These are phyloP conservation scores for Falco novaeseelandiae DNA, from an alignment of 2,797 vertebrate species.

Conservation along the genomic window DNA sequence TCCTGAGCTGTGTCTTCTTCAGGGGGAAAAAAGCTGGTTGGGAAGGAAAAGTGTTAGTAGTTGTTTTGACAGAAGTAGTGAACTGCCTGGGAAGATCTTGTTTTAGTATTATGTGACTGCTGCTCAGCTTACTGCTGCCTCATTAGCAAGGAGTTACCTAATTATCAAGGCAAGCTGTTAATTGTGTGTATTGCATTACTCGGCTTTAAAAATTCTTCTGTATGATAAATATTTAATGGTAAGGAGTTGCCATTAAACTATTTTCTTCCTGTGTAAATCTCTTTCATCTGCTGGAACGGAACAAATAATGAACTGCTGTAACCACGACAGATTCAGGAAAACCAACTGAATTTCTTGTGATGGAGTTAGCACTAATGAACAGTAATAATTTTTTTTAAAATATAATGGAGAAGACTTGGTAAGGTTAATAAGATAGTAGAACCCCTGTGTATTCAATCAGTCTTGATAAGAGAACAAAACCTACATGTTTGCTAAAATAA, in stretches of 20 bases:
- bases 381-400: not conserved
- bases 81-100: constrained; percentile 21
- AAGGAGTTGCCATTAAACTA: not conserved
- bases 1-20: not conserved
- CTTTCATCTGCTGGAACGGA: not conserved
- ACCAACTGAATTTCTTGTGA: not conserved
- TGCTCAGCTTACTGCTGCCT: constrained; percentile 49
- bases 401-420: not conserved
- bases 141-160: constrained; percentile 55
- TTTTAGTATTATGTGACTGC: not conserved
- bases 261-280: not conserved
- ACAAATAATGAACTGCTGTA: not conserved
- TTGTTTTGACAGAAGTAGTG: not conserved
- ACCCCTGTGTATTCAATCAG: not conserved
- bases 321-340: not conserved
- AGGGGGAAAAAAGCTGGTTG: fast-evolving
- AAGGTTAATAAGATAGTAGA: constrained; percentile 58
- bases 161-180: constrained; percentile 56
- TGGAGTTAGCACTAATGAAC: constrained; percentile 31
- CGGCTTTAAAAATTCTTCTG: constrained; percentile 28
- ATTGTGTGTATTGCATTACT: constrained; percentile 30
- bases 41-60: not conserved
- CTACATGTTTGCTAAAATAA: constrained; percentile 67
- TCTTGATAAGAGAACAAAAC: constrained; percentile 46
- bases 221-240: not conserved